These are phyloP conservation scores for Actinia equina DNA, from an alignment of 64 coral and sea anemone genomes.

Conservation along the genomic window DNA sequence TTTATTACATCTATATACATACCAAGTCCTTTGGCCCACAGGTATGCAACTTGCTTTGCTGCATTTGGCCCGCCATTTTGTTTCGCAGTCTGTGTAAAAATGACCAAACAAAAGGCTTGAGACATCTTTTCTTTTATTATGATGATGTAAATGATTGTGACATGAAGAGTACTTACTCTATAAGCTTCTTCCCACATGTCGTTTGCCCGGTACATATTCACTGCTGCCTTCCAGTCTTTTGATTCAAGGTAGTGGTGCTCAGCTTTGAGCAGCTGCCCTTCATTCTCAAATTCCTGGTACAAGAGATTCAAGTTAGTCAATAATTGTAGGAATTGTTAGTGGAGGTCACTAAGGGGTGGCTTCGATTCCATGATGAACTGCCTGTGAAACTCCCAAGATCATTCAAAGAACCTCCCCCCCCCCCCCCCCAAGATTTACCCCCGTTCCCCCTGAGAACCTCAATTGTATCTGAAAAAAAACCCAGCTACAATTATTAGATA, in stretches of 20 bases:
- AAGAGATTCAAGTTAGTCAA: neutral
- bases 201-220: slow-evolving; percentile 93
- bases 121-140: neutral
- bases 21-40: slow-evolving; percentile 99
- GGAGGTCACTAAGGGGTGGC: no score
- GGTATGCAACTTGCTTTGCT: slow-evolving; percentile 93
- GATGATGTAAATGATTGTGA: neutral
- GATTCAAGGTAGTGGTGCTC: slow-evolving; percentile 98
- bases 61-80: slow-evolving; percentile 93
- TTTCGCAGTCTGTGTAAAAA: slow-evolving; percentile 73
- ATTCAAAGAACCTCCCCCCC: no score
- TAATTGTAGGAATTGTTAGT: no score
- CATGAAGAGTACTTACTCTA: slow-evolving; percentile 44
- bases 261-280: slow-evolving; percentile 86
- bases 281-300: slow-evolving; percentile 77
- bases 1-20: slow-evolving; percentile 11
- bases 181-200: slow-evolving; percentile 99
- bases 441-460: no score
- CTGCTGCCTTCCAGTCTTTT: slow-evolving; percentile 96
- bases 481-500: no score
- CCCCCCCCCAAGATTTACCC: no score
- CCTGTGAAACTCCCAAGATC: no score
- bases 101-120: neutral
- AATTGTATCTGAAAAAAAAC: no score
- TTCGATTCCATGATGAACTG: no score